Conservation (phyloP, 2,113 vertebrate genomes). For the Podocnemis expansa region DNA sequence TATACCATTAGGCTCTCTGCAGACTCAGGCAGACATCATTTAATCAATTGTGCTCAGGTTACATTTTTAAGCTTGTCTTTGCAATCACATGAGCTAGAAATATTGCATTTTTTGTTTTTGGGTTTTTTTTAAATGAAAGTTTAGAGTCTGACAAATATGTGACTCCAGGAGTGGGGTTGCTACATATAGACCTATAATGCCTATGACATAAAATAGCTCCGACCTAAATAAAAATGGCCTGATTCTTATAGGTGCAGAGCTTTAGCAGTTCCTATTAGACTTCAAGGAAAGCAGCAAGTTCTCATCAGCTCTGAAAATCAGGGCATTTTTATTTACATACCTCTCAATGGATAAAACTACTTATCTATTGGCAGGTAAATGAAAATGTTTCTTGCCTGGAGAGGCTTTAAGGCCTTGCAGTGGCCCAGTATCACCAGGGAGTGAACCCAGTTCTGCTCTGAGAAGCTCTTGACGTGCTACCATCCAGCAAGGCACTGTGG, state of each 20-base stretch:
- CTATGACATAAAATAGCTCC: not conserved
- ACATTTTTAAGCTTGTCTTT: not conserved
- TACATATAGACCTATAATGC: not conserved
- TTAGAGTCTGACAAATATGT: not conserved
- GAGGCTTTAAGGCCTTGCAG: too few relatives aligned
- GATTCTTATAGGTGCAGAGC: not conserved
- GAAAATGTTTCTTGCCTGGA: not conserved
- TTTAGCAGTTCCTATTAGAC: not conserved
- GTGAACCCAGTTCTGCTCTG: too few relatives aligned
- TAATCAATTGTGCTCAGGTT: not conserved
- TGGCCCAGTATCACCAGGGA: too few relatives aligned
- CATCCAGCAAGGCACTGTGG: too few relatives aligned
- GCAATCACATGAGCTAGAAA: not conserved
- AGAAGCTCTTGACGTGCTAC: too few relatives aligned
- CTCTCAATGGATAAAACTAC: not conserved
- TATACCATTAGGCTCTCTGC: not conserved
- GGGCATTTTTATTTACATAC: not conserved
- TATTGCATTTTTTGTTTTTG: not conserved
- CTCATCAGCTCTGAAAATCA: not conserved
- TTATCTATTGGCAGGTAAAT: not conserved
- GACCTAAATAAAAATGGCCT: not conserved
- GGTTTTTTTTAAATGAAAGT: not conserved
- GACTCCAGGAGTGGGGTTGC: not conserved
- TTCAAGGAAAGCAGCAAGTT: not conserved
- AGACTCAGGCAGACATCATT: not conserved